Conservation (phyloP, 2,888 invertebrate genomes). For the Brachyptera risi region DNA sequence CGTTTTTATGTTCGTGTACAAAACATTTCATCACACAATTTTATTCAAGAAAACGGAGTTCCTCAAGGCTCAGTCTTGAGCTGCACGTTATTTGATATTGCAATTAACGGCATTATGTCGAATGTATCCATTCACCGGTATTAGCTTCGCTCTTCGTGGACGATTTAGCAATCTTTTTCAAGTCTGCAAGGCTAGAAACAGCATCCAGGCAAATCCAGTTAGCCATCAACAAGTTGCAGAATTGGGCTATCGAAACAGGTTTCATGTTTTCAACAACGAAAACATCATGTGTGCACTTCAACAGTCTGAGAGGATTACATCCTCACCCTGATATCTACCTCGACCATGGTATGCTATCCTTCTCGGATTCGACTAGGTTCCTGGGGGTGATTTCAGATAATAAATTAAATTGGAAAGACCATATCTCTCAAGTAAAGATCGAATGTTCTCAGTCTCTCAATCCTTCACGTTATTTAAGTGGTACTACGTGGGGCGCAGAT, state of each 20-base stretch:
- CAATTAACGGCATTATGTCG: conserved; percentile 17
- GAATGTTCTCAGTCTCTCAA: conserved; percentile 2
- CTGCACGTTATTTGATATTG: conserved; percentile 22
- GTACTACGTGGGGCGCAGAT: too few species aligned
- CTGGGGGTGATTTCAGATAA: conserved; percentile 5
- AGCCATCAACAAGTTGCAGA: conserved; percentile 9
- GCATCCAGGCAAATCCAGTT: not conserved
- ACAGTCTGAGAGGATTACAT: not conserved
- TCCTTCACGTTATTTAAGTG: too few species aligned
- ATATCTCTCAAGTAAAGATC: not conserved
- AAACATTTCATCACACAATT: conserved; percentile 8
- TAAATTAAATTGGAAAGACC: conserved; percentile 17
- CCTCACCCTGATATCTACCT: conserved; percentile 7
- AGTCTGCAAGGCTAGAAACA: not conserved
- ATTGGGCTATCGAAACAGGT: conserved; percentile 9
- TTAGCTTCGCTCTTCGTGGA: conserved; percentile 17
- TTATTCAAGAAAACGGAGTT: too few species aligned
- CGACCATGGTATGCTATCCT: not conserved
- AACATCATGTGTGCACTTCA: conserved; percentile 14
- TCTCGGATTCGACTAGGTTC: not conserved
- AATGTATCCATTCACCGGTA: conserved; percentile 6
- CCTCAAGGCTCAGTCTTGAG: too few species aligned
- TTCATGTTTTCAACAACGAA: conserved; percentile 14
- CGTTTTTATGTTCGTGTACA: conserved; percentile 2
- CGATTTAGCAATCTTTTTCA: conserved; percentile 16